These are phyloP conservation scores for Metellina segmentata DNA, from an alignment of 2,888 invertebrate species.

Conservation along the genomic window DNA sequence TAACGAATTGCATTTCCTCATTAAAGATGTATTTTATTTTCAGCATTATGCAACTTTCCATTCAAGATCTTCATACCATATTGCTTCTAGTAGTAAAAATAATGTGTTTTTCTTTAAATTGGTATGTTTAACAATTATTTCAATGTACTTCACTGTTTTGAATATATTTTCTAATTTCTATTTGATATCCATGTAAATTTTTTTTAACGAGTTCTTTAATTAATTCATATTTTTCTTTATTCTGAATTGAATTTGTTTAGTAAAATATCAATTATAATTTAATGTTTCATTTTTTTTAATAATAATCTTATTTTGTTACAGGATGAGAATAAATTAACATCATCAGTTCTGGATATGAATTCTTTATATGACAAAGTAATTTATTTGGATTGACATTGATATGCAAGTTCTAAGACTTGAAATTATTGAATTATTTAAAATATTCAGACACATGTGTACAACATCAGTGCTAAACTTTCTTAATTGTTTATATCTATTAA, in stretches of 20 bases:
- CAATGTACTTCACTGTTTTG: neutral
- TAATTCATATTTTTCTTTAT: neutral
- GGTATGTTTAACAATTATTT: constrained; percentile 23
- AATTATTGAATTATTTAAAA: too few relatives aligned
- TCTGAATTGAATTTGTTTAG: too few relatives aligned
- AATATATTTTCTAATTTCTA: neutral
- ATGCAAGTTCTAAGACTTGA: too few relatives aligned
- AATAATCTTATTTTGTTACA: constrained; percentile 13
- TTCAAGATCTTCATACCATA: constrained; percentile 25
- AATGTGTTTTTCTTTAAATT: constrained; percentile 57
- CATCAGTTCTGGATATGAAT: constrained; percentile 21
- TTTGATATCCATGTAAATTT: neutral
- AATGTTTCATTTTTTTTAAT: neutral
- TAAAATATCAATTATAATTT: too few relatives aligned
- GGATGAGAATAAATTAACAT: constrained; percentile 20
- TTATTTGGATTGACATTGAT: neutral
- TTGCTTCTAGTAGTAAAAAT: constrained; percentile 44
- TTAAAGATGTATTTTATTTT: constrained; percentile 29
- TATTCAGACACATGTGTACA: too few relatives aligned
- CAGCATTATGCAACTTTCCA: constrained; percentile 61
- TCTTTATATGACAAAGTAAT: constrained; percentile 63
- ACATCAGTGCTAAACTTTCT: too few relatives aligned
- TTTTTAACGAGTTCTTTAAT: neutral
- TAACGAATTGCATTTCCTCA: too few relatives aligned
- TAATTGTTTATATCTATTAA: too few relatives aligned